These are phyloP conservation scores for Ploceus nigricollis DNA, from an alignment of 2,113 vertebrate genomes.

Conservation along the genomic window DNA sequence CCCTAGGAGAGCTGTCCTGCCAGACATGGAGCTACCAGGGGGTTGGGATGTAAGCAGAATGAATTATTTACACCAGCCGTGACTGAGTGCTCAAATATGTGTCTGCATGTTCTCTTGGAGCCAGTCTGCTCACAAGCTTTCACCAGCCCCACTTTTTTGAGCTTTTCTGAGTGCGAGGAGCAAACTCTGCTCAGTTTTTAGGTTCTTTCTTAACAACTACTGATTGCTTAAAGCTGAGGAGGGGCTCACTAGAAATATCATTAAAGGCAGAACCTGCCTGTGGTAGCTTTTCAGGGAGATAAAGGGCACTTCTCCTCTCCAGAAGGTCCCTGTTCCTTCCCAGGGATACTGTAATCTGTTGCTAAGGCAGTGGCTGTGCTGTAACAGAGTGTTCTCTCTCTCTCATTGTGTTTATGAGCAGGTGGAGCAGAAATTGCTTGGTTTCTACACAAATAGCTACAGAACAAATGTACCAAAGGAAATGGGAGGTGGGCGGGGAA, in stretches of 20 bases:
- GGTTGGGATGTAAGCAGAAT: background rate
- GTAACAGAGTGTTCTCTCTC: conserved; percentile 61
- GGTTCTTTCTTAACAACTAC: background rate
- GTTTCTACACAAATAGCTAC: conserved; percentile 62
- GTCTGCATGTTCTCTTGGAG: background rate
- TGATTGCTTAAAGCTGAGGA: background rate
- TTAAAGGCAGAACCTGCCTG: conserved; percentile 18
- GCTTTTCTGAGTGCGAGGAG: background rate
- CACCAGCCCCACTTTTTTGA: background rate
- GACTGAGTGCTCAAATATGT: background rate
- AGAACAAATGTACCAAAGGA: conserved; percentile 58
- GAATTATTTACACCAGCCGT: background rate
- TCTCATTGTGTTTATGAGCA: conserved; percentile 66
- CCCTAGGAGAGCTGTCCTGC: background rate
- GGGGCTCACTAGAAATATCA: background rate
- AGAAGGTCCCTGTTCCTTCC: conserved; percentile 58
- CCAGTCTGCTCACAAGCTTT: background rate
- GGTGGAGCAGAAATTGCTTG: conserved; percentile 64
- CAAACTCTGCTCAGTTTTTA: background rate
- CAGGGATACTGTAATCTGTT: conserved; percentile 64
- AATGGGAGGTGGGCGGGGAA: conserved; percentile 39
- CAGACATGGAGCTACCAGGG: background rate
- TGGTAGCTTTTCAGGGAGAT: conserved; percentile 25
- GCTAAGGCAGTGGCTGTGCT: conserved; percentile 69
- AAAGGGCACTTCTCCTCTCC: conserved; percentile 53